Conservation (phyloP, 2,888 invertebrate genomes). For the Actias luna region DNA sequence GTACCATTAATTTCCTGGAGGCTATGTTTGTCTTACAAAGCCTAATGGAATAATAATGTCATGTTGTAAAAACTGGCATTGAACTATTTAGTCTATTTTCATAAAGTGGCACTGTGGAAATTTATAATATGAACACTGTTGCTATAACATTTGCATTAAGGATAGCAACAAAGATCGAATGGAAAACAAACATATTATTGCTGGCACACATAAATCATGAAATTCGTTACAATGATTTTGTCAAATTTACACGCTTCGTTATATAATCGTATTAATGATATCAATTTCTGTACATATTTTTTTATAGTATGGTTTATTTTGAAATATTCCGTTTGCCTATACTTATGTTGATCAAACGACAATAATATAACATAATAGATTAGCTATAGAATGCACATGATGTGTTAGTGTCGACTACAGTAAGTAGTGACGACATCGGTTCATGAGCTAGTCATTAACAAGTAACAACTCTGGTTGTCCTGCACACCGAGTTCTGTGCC, state of each 20-base stretch:
- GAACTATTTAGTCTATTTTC: not conserved
- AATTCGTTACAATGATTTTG: not conserved
- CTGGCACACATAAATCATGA: not conserved
- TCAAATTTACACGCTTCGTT: not conserved
- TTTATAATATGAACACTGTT: not conserved
- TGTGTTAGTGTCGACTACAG: slow-evolving; percentile 16
- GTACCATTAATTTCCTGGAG: slow-evolving; percentile 13
- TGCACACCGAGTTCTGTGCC: slow-evolving; percentile 42
- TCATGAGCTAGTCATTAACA: slow-evolving; percentile 59
- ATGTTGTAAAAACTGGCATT: not conserved
- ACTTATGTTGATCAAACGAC: not conserved
- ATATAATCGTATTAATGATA: no score
- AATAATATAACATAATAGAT: slow-evolving; percentile 43
- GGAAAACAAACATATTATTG: not conserved
- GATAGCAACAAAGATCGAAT: not conserved
- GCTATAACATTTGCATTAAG: not conserved
- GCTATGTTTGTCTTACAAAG: not conserved
- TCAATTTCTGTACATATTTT: no score
- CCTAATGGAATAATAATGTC: not conserved
- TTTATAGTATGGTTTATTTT: not conserved
- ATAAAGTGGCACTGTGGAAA: not conserved
- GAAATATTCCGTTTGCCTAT: not conserved
- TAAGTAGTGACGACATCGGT: slow-evolving; percentile 41
- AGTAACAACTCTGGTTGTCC: slow-evolving; percentile 48
- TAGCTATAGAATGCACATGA: slow-evolving; percentile 64